Evolutionary conservation across 2,888 invertebrate species (phyloP), one percentile per base, ranked within the genome.

Genomic region (Monoplex corrugatus): DNA sequence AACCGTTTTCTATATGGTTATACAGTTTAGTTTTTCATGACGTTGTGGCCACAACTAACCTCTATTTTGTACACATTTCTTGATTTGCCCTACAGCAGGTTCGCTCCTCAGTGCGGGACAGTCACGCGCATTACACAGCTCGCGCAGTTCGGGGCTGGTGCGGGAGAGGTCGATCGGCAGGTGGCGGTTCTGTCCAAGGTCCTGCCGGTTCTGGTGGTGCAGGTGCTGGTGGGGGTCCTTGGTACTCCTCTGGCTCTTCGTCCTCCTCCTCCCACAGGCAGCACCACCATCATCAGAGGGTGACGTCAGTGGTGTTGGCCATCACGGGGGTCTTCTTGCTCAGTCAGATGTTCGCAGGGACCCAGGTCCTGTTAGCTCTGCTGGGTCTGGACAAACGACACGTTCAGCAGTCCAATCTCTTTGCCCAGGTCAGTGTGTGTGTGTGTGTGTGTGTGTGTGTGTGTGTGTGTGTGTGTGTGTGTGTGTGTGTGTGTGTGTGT

Each of bases 231-330:
- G n/a, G n/a, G n/a, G n/a, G n/a, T n/a, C n/a, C n/a, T n/a, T n/a
- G n/a, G n/a, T n/a, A n/a, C n/a, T n/a, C n/a, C n/a, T n/a, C n/a
- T n/a, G n/a, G n/a, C n/a, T n/a, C n/a, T n/a, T n/a, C n/a, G 32
- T 32, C n/a, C 23, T 28, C 68, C 16, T n/a, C 23, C 40, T 84
- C 78, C 40, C 23, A 43, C 78, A 43, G 78, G 6, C 40, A 80
- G 6, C 78, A 80, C 43, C 28, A 28, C 2, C n/a, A n/a, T n/a
- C n/a, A 57, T 10, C 82, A 88, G 38, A 83, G 88, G 8, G 90
- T 90, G 83, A 90, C 90, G 45, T 75, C 90, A 0, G 87, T 90
- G 84, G 90, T 90, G 3, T 45, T 90, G 84, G 90, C 90, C 57
- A 84, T 90, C 63, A 90, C 90, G 28, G 87, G 90, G 43, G 63